phyloP scores from a whole-genome alignment of 2,888 invertebrate genomes.

The Melieria picta region DNA sequence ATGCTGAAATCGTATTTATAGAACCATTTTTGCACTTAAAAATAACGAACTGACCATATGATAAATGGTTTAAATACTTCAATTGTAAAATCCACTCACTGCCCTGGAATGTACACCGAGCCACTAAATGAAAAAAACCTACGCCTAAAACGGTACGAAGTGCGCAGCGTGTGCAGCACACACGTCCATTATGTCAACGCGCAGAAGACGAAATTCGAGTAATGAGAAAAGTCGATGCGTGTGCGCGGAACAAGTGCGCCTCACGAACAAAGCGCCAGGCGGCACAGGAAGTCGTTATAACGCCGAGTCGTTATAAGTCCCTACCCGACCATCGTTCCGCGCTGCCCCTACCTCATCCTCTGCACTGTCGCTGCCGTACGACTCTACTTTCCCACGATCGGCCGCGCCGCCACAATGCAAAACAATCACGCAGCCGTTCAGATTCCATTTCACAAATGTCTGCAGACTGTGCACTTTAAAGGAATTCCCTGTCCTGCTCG shows the following conservation, averaged over 20 bases:
- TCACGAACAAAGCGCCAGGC: constrained; percentile 16
- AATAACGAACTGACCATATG: too few species aligned
- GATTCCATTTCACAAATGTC: constrained; percentile 14
- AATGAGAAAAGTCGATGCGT: neutral
- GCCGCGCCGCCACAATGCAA: neutral
- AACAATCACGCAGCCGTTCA: neutral
- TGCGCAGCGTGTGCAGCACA: constrained; percentile 33
- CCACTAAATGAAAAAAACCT: too few species aligned
- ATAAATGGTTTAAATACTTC: too few species aligned
- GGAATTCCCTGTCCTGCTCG: constrained; percentile 21
- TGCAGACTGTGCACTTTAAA: constrained; percentile 18
- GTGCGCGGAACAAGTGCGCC: constrained; percentile 35
- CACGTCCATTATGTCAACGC: constrained; percentile 22
- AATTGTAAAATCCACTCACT: too few species aligned
- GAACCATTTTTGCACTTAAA: too few species aligned
- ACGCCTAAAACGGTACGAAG: constrained; percentile 14
- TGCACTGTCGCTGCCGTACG: too few species aligned
- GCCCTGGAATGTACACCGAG: too few species aligned
- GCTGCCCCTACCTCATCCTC: too few species aligned
- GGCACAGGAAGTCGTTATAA: constrained; percentile 34
- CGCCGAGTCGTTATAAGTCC: constrained; percentile 9
- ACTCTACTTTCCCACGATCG: constrained; percentile 16
- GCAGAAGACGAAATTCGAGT: neutral
- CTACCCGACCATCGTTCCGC: neutral
- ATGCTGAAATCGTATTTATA: too few species aligned